Percentiles rank a stretch among this genome's conserved stretches.
phyloP scores from a whole-genome alignment of 2,797 vertebrate genomes.

The Coregonus suidteri region DNA sequence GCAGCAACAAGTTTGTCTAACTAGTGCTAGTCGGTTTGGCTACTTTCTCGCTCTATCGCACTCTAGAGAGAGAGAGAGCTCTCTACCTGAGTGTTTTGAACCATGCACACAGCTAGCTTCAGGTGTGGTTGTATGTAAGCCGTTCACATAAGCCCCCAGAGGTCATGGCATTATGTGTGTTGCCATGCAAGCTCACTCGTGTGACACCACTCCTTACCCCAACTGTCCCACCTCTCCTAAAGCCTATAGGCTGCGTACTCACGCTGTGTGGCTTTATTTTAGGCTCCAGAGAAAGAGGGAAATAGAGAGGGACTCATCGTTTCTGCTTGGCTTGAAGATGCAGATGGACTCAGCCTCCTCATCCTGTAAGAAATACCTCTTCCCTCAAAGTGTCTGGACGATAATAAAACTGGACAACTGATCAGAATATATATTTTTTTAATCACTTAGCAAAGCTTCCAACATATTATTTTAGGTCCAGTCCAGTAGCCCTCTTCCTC shows the following conservation, averaged over 20 bases:
- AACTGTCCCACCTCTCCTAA: constrained; percentile 49
- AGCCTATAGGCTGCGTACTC: constrained; percentile 65
- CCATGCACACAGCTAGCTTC: constrained; percentile 14
- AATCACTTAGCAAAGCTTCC: constrained; percentile 24
- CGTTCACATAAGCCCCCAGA: neutral
- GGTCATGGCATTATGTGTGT: constrained; percentile 17
- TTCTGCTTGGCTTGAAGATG: neutral
- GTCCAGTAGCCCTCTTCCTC: constrained; percentile 22
- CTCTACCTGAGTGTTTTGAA: constrained; percentile 10
- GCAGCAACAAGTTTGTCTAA: too few species aligned
- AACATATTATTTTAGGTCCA: constrained; percentile 29
- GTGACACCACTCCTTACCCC: constrained; percentile 61
- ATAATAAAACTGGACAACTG: constrained; percentile 24
- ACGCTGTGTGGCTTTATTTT: constrained; percentile 60
- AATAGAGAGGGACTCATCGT: constrained; percentile 1
- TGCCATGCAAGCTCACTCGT: constrained; percentile 23
- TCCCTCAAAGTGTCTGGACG: constrained; percentile 24
- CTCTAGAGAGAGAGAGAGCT: too few species aligned
- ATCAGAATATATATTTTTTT: constrained; percentile 27
- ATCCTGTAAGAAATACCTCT: constrained; percentile 32
- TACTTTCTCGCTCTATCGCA: too few species aligned
- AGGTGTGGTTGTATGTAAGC: constrained; percentile 19
- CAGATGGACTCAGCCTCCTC: constrained; percentile 30
- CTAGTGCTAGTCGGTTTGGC: too few species aligned
- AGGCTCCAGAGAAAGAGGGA: constrained; percentile 41